Percentiles rank a stretch among this genome's conserved stretches.
phyloP scores from a whole-genome alignment of 2,113 vertebrate genomes.

The Hypocryptadius cinnamomeus region DNA sequence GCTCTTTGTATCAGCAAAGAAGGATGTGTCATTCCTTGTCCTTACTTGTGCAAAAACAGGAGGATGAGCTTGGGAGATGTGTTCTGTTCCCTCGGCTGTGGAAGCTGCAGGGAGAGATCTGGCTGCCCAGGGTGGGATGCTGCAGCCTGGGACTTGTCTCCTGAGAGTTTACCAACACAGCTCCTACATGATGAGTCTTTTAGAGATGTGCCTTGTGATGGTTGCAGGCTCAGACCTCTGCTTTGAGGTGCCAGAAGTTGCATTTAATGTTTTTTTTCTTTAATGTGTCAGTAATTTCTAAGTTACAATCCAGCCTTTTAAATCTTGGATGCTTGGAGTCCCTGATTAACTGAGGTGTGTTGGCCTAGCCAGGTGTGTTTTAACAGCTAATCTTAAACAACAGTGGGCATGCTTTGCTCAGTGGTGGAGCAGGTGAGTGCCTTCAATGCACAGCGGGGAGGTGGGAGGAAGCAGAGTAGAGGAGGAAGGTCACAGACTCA shows the following conservation, averaged over 20 bases:
- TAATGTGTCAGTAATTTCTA: background rate
- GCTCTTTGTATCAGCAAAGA: background rate
- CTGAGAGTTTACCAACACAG: rapidly evolving
- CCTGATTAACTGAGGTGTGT: background rate
- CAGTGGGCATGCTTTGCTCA: background rate
- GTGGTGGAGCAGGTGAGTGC: background rate
- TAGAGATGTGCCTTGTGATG: background rate
- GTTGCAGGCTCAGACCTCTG: background rate
- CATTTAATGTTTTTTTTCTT: background rate
- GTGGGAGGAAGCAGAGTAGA: background rate
- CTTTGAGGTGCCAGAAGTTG: background rate
- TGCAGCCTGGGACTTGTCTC: rapidly evolving
- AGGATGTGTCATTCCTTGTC: background rate
- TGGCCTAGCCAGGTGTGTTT: background rate
- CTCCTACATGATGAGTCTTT: rapidly evolving
- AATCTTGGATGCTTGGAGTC: background rate
- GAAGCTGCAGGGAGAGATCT: background rate
- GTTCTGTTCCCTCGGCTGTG: background rate
- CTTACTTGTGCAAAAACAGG: background rate
- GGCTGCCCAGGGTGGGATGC: background rate
- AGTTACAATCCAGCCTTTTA: background rate
- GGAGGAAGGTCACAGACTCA: background rate
- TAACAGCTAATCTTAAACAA: background rate
- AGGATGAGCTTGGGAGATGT: background rate
- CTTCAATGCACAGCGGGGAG: background rate